Evolutionary conservation across 2,113 vertebrate genomes (phyloP).

Genomic region (Sitta europaea): DNA sequence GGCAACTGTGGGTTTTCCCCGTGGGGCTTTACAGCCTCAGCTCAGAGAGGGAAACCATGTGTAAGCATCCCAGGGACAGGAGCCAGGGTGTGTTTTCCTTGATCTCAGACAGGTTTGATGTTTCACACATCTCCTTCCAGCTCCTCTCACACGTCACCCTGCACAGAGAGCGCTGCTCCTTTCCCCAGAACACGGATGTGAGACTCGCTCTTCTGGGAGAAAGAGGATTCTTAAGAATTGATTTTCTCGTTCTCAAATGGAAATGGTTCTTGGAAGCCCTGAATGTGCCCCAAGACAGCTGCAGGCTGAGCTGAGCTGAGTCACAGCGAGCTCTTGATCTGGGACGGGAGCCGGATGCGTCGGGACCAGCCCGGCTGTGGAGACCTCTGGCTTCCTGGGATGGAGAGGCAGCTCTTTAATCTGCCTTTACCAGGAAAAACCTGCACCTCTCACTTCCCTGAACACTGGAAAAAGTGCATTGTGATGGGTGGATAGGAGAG

Average conservation of each 20-base stretch:
- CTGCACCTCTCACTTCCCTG: not conserved
- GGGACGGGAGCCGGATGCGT: not conserved
- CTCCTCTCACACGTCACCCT: rapidly evolving
- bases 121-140: not conserved
- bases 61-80: not conserved
- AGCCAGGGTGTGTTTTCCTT: not conserved
- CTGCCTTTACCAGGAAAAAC: not conserved
- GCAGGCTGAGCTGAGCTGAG: not conserved
- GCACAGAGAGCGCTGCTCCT: not conserved
- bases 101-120: not conserved
- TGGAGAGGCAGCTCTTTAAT: not conserved
- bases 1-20: conserved; percentile 18
- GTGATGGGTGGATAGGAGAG: not conserved
- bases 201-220: not conserved
- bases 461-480: not conserved
- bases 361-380: not conserved
- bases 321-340: not conserved
- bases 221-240: not conserved
- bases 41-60: not conserved
- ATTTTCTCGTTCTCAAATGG: not conserved
- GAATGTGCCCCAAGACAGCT: not conserved
- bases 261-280: not conserved
- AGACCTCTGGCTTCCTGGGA: not conserved
- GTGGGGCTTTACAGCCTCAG: not conserved
- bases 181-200: not conserved